Conservation (phyloP, 2,888 invertebrate genomes). For the Catotricha subobsoleta region DNA sequence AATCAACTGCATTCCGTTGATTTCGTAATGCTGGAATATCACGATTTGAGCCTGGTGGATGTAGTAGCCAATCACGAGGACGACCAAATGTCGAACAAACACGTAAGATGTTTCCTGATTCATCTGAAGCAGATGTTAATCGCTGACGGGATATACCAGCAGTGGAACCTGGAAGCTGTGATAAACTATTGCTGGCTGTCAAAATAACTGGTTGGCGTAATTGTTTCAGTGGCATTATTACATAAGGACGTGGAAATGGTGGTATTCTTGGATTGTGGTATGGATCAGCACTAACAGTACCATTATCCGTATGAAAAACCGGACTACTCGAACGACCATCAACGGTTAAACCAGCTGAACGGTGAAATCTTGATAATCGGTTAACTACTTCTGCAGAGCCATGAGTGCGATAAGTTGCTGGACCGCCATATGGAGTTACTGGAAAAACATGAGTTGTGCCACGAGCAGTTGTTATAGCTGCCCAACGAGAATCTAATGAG, state of each 20-base stretch:
- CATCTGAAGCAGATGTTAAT: slow-evolving; percentile 51
- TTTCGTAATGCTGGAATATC: slow-evolving; percentile 26
- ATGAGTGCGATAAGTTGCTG: slow-evolving; percentile 81
- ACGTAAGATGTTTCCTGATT: slow-evolving; percentile 47
- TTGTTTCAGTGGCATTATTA: slow-evolving; percentile 67
- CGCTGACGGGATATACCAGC: slow-evolving; percentile 37
- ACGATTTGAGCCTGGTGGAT: slow-evolving; percentile 30
- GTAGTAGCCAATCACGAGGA: slow-evolving; percentile 49
- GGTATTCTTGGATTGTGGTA: slow-evolving; percentile 79
- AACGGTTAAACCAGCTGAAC: slow-evolving; percentile 76
- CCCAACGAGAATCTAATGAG: slow-evolving; percentile 88
- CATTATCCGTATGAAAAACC: slow-evolving; percentile 27
- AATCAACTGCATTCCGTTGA: slow-evolving; percentile 47
- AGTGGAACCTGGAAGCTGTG: not conserved
- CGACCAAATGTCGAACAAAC: slow-evolving; percentile 66
- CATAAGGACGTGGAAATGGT: slow-evolving; percentile 74
- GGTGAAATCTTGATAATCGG: slow-evolving; percentile 83
- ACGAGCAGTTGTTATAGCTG: slow-evolving; percentile 83
- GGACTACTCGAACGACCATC: slow-evolving; percentile 57
- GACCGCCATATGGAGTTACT: slow-evolving; percentile 88
- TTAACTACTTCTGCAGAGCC: slow-evolving; percentile 88
- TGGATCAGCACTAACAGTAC: slow-evolving; percentile 34
- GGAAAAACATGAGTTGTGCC: slow-evolving; percentile 98
- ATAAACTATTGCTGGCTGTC: slow-evolving; percentile 18
- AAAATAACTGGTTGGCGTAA: slow-evolving; percentile 47